Evolutionary conservation across 2,113 vertebrate species (phyloP).

Genomic region (Nothoprocta pentlandii): DNA sequence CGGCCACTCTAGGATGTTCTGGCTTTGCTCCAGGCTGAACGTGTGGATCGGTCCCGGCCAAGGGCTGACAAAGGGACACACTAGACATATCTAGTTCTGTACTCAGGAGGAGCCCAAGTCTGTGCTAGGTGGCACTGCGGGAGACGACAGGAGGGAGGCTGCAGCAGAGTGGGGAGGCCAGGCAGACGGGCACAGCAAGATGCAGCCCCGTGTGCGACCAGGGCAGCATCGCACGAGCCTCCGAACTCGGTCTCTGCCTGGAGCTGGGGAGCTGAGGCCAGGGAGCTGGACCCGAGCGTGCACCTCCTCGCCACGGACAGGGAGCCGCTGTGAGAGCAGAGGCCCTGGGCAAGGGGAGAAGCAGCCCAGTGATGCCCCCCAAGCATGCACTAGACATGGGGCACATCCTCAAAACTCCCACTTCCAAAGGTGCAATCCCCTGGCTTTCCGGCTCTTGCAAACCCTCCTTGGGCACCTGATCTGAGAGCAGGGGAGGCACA

Average conservation of each 20-base stretch:
- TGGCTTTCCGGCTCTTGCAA: neutral
- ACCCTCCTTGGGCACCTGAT: neutral
- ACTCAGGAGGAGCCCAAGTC: neutral
- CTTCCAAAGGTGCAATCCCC: neutral
- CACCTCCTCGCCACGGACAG: accelerated
- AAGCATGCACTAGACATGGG: neutral
- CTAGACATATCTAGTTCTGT: neutral
- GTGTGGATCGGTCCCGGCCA: accelerated
- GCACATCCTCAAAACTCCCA: neutral
- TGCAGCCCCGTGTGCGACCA: neutral
- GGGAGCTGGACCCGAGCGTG: neutral
- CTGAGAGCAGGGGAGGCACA: neutral
- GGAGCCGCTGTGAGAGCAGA: neutral
- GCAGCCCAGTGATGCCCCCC: accelerated
- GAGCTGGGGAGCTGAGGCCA: neutral
- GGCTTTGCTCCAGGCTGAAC: neutral
- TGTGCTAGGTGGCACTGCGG: neutral
- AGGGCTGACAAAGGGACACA: accelerated
- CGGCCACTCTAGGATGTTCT: neutral
- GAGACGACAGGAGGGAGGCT: neutral
- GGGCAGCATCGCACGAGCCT: accelerated
- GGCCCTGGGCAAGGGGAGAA: neutral
- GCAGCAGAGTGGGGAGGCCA: neutral
- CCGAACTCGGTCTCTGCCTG: neutral
- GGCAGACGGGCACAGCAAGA: neutral